Conservation (phyloP, 2,113 vertebrate species). For the Plecotus auritus region DNA sequence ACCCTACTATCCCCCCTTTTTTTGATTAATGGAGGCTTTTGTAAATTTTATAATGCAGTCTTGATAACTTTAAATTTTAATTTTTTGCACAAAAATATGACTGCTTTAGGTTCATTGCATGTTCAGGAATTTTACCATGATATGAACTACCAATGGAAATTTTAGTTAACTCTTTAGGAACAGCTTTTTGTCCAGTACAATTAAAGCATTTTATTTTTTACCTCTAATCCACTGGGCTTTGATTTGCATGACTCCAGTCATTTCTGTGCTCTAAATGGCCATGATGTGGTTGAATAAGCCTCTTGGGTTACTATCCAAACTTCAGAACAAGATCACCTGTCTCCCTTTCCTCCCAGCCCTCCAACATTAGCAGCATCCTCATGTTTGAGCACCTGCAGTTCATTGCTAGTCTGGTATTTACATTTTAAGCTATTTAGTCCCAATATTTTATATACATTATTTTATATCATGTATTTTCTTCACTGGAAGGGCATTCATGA, state of each 20-base stretch:
- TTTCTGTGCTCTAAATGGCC: background rate
- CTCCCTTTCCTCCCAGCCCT: background rate
- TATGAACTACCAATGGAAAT: too few relatives aligned
- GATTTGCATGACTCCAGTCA: background rate
- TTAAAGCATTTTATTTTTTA: background rate
- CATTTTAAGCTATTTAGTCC: background rate
- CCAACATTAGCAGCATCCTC: background rate
- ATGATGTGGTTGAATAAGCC: background rate
- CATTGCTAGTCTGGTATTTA: background rate
- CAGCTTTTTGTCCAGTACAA: too few relatives aligned
- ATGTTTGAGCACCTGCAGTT: background rate
- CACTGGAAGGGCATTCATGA: conserved; percentile 25
- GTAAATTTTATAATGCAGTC: too few relatives aligned
- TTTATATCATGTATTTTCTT: conserved; percentile 27
- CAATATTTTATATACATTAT: conserved; percentile 27
- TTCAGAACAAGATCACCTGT: background rate
- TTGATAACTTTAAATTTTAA: too few relatives aligned
- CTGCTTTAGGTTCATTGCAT: too few relatives aligned
- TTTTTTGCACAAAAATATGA: too few relatives aligned
- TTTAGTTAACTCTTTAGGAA: too few relatives aligned
- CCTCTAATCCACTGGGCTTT: background rate
- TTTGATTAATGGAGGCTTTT: too few relatives aligned
- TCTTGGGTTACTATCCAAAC: background rate
- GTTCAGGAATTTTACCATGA: too few relatives aligned
- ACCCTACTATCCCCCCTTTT: too few relatives aligned